phyloP scores from a whole-genome alignment of 2,113 vertebrate genomes.

The Laticauda colubrina region DNA sequence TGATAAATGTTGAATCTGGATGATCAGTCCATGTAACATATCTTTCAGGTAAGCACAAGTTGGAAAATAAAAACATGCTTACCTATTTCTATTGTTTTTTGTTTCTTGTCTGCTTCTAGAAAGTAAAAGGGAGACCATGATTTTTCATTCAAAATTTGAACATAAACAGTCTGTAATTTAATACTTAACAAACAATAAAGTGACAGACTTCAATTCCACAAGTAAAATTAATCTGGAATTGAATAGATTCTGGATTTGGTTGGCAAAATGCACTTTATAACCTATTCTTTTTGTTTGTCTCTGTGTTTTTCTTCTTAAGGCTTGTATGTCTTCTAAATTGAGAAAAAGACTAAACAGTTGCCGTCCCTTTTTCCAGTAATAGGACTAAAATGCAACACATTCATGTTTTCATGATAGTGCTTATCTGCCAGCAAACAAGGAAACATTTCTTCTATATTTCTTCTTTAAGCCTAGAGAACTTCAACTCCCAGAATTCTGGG shows the following conservation, averaged over 20 bases:
- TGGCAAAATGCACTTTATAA: background rate
- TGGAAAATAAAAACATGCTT: conserved; percentile 15
- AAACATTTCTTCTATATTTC: background rate
- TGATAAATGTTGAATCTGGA: background rate
- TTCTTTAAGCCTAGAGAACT: too few relatives aligned
- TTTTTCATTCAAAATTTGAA: background rate
- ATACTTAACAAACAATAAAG: background rate
- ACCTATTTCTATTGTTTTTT: conserved; percentile 51
- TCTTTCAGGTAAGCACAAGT: background rate
- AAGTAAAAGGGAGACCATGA: background rate
- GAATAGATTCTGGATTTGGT: background rate
- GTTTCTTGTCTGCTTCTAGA: conserved; percentile 63
- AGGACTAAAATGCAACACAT: background rate
- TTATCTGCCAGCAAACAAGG: background rate
- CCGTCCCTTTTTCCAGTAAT: background rate
- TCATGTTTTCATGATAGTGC: background rate
- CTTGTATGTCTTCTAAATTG: background rate
- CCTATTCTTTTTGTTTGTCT: background rate
- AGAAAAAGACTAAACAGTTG: background rate
- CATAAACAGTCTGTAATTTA: too few relatives aligned
- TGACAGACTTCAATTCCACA: background rate
- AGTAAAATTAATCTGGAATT: background rate
- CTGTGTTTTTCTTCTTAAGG: background rate
- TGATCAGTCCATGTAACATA: background rate
- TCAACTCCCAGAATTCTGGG: too few relatives aligned